Base-by-base conservation (phyloP, 2,113 vertebrate species). In the Psilopsiagon aymara region DNA sequence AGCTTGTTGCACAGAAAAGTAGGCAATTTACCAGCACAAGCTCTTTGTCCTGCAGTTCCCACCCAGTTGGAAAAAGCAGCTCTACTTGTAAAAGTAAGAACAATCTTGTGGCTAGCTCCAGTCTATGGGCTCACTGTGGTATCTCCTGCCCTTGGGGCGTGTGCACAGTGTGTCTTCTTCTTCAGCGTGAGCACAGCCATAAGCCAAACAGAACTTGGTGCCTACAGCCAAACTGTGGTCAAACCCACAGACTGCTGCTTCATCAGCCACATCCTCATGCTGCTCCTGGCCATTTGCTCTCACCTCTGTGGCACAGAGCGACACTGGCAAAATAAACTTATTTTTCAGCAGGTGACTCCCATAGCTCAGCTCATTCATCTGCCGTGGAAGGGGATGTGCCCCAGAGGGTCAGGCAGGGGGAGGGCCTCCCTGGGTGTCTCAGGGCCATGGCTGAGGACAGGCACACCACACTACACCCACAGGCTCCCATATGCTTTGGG, bases 301-400 rank as follows among this genome's bases (percentile, higher is more conserved):
- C 11, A 1, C 23, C 31, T n/a, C 46, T 44, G 46, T 7, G 16
- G 17, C 24, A 25, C 4, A 2, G 29, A 67, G 4, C 57, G 19
- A 10, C 24, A 23, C 37, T 9, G 20, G 20, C 51, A 71, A 78
- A 83, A 43, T 43, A 49, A 68, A n/a, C 18, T 33, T 28, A 2
- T n/a, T n/a, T 37, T 84, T 68, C 31, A 37, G 33, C 24, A 27
- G 43, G 21, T 23, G 28, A 12, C 4, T 47, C 31, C n/a, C 18
- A 33, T 21, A 33, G 52, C 31, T 59, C 67, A 88, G 66, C 46
- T 67, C 39, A 62, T 25, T 18, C 21, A 18, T 17, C n/a, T 27
- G 19, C 23, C 43, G 20, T 1, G 1, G 43, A 71, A 57, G 28
- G 20, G 59, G 27, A 37, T 0, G 2, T 44, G 51, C 3, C 13